Evolutionary conservation across 2,797 vertebrate genomes (phyloP).

Genomic region (Mormyrus proboscirostris): DNA sequence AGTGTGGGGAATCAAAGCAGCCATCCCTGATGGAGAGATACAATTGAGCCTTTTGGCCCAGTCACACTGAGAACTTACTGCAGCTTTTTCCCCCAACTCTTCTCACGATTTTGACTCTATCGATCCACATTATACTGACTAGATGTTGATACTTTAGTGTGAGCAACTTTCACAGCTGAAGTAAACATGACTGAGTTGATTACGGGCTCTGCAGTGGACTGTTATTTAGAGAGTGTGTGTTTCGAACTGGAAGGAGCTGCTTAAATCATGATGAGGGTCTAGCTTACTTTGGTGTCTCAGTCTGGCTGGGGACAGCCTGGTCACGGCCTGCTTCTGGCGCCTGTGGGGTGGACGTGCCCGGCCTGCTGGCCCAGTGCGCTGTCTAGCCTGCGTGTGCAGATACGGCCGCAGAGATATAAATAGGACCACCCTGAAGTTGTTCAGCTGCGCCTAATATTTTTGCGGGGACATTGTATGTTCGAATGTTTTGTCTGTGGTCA

Average conservation of each 20-base stretch:
- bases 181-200: background rate
- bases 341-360: background rate
- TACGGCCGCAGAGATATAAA: conserved; percentile 56
- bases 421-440: conserved; percentile 50
- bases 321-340: background rate
- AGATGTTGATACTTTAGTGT: background rate
- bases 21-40: background rate
- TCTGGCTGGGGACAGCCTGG: background rate
- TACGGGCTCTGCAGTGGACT: background rate
- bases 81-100: background rate
- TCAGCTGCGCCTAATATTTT: conserved; percentile 44
- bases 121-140: background rate
- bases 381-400: conserved; percentile 31
- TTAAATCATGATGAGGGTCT: background rate
- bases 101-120: background rate
- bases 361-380: background rate
- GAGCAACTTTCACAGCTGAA: background rate
- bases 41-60: background rate
- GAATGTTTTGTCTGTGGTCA: conserved; percentile 16
- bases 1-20: background rate
- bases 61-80: background rate
- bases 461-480: conserved; percentile 8
- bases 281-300: background rate
- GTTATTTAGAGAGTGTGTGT: background rate
- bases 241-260: background rate